Percentiles rank a stretch among this genome's conserved stretches.
phyloP scores from a whole-genome alignment of 2,797 vertebrate species.

The Bovichtus diacanthus region DNA sequence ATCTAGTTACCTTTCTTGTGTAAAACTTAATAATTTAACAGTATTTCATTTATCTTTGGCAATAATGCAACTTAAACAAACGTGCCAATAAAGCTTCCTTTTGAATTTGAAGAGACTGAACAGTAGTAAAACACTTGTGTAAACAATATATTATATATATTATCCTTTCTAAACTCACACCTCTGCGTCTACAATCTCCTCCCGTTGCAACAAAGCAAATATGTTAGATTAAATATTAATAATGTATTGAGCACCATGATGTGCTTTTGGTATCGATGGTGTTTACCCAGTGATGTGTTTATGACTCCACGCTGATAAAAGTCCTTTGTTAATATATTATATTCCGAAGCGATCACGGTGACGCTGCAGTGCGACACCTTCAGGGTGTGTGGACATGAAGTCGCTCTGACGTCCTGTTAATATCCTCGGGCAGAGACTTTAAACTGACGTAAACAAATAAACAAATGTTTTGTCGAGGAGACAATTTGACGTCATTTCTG shows the following conservation, averaged over 20 bases:
- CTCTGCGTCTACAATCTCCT: too few relatives aligned
- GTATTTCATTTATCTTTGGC: too few relatives aligned
- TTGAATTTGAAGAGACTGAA: too few relatives aligned
- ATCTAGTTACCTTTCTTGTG: too few relatives aligned
- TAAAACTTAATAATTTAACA: too few relatives aligned
- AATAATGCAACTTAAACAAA: too few relatives aligned
- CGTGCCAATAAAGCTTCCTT: too few relatives aligned
- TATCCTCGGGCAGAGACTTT: conserved; percentile 20
- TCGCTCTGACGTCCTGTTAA: conserved; percentile 36
- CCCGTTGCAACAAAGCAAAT: neutral
- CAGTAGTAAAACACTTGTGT: neutral
- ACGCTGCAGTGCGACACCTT: conserved; percentile 20
- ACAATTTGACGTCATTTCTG: neutral
- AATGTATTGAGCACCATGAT: neutral
- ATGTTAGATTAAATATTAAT: conserved; percentile 1
- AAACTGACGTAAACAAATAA: conserved; percentile 13
- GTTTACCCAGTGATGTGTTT: conserved; percentile 27
- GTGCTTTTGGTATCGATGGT: neutral
- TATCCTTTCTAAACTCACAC: neutral
- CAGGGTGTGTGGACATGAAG: conserved; percentile 41
- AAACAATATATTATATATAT: neutral
- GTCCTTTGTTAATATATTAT: conserved; percentile 35
- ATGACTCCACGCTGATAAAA: conserved; percentile 26
- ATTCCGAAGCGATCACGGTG: conserved; percentile 26
- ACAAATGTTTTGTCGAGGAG: neutral